A percentile compares a stretch with the other conserved stretches of the same genome.
Evolutionary conservation across 2,113 vertebrate genomes (phyloP).

Genomic region (Chaetodon trifascialis): DNA sequence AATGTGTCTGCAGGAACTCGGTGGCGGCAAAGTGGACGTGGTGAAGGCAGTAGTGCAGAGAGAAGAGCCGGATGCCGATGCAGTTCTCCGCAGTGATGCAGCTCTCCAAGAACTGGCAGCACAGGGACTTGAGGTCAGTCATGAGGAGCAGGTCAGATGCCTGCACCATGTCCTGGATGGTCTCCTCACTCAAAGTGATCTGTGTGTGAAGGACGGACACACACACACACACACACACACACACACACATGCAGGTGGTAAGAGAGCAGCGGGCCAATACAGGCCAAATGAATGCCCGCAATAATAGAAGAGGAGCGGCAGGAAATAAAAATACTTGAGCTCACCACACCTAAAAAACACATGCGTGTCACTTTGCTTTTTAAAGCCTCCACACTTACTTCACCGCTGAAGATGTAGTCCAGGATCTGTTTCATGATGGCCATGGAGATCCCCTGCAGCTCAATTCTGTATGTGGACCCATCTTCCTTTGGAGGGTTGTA

Average conservation of each 20-base stretch:
- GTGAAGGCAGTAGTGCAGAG: slow-evolving; percentile 95
- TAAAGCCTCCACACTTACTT: slow-evolving; percentile 83
- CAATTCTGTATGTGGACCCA: slow-evolving; percentile 94
- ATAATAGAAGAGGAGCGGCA: not conserved
- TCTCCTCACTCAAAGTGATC: slow-evolving; percentile 96
- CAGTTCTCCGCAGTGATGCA: slow-evolving; percentile 98
- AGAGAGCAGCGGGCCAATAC: not conserved
- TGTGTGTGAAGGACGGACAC: slow-evolving; percentile 60
- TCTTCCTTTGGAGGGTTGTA: slow-evolving; percentile 98
- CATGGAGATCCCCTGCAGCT: slow-evolving; percentile 96
- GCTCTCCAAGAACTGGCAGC: slow-evolving; percentile 97
- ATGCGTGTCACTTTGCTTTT: not conserved
- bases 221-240: not conserved
- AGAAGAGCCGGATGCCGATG: slow-evolving; percentile 96
- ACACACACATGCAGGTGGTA: not conserved
- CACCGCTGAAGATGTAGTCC: slow-evolving; percentile 98
- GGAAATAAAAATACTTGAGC: not conserved
- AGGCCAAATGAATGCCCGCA: not conserved
- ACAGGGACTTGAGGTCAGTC: slow-evolving; percentile 95
- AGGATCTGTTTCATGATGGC: slow-evolving; percentile 96
- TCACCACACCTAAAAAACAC: not conserved
- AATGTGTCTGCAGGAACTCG: slow-evolving; percentile 97
- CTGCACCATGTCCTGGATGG: slow-evolving; percentile 97
- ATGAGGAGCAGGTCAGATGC: slow-evolving; percentile 96
- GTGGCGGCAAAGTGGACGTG: slow-evolving; percentile 95